Conservation (phyloP, 2,888 invertebrate genomes). For the Protonemura montana region DNA sequence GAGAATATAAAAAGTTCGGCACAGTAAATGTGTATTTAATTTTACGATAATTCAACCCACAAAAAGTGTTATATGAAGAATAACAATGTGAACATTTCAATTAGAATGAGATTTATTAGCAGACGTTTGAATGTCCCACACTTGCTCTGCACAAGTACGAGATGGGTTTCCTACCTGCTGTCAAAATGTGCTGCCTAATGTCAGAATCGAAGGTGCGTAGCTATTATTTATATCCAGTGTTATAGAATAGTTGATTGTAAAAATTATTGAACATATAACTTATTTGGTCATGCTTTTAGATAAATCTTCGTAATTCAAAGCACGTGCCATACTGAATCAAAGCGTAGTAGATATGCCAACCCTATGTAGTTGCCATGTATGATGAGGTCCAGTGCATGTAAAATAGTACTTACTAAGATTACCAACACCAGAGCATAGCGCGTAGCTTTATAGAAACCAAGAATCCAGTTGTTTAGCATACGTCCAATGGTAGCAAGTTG, state of each 20-base stretch:
- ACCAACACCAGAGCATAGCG: neutral
- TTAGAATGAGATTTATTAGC: neutral
- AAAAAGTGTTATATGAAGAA: too few relatives aligned
- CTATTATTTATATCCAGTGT: neutral
- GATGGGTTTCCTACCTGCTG: neutral
- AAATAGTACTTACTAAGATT: neutral
- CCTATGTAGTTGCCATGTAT: too few relatives aligned
- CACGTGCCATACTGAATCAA: neutral
- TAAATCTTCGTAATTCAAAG: neutral
- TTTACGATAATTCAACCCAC: too few relatives aligned
- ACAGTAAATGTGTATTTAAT: too few relatives aligned
- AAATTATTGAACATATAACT: neutral
- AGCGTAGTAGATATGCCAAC: neutral
- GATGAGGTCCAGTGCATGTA: neutral
- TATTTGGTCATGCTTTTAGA: neutral
- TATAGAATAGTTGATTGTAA: neutral
- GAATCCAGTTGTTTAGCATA: neutral
- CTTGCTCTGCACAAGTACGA: neutral
- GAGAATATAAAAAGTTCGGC: too few relatives aligned
- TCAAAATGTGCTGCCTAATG: neutral
- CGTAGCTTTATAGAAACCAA: neutral
- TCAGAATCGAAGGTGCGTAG: neutral
- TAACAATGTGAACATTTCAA: neutral
- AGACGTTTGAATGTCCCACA: neutral
- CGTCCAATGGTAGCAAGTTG: neutral